Percentiles rank a stretch among this genome's conserved stretches.
These are phyloP conservation scores for Antechinus stuartii DNA, from an alignment of 2,113 vertebrate species.

Conservation along the genomic window DNA sequence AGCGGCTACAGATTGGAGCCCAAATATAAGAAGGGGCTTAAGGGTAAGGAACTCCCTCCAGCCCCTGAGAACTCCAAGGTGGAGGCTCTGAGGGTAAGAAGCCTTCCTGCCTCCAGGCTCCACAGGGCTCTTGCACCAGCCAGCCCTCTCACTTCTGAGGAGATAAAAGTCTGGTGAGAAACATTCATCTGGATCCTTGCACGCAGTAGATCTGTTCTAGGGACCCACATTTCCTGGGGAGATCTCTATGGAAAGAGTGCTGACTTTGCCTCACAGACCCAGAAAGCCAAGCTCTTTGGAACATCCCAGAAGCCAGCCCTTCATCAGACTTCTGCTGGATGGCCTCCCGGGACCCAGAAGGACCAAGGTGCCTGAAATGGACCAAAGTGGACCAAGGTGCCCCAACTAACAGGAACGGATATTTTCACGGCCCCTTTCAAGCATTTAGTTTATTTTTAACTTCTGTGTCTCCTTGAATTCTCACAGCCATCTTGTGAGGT, in stretches of 20 bases:
- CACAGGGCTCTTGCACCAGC: not conserved
- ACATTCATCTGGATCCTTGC: not conserved
- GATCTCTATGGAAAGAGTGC: not conserved
- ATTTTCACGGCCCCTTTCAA: not conserved
- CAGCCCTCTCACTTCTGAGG: not conserved
- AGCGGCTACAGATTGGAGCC: not conserved
- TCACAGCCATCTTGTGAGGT: not conserved
- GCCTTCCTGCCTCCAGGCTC: not conserved
- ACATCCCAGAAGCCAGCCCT: not conserved
- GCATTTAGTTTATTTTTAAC: too few species aligned
- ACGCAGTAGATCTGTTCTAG: not conserved
- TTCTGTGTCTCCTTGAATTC: not conserved
- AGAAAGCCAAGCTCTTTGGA: not conserved
- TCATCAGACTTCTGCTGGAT: too few species aligned
- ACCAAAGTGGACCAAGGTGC: not conserved
- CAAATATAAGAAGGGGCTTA: not conserved
- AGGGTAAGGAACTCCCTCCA: not conserved
- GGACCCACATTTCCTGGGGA: not conserved
- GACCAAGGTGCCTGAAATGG: accelerated
- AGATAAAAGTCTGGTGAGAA: not conserved
- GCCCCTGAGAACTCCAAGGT: not conserved
- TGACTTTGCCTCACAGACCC: not conserved
- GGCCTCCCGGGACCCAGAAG: too few species aligned
- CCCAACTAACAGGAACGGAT: accelerated
- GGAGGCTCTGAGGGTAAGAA: not conserved